Percentiles rank a stretch among this genome's conserved stretches.
These are phyloP conservation scores for Callosobruchus maculatus DNA, from an alignment of 2,888 invertebrate species.

Conservation along the genomic window DNA sequence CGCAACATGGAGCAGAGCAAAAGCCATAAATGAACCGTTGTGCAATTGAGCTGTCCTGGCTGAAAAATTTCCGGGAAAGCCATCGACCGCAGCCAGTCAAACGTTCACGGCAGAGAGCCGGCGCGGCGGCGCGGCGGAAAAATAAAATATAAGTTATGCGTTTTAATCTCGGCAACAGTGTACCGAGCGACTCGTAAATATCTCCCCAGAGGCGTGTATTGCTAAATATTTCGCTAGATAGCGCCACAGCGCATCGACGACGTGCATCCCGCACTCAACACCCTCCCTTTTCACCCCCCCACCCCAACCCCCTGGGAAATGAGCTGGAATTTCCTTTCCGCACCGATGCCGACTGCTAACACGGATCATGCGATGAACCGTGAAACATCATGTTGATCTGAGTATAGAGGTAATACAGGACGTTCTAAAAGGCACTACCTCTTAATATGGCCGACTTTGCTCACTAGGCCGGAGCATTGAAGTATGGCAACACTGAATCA, in stretches of 20 bases:
- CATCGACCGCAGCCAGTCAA: neutral
- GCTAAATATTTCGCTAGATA: slow-evolving; percentile 45
- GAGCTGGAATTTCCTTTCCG: neutral
- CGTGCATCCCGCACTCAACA: neutral
- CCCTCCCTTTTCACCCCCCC: neutral
- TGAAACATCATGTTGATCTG: too few relatives aligned
- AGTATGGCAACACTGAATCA: too few relatives aligned
- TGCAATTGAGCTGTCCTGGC: neutral
- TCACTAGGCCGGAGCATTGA: too few relatives aligned
- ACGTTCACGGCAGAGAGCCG: slow-evolving; percentile 12
- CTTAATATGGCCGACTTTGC: too few relatives aligned
- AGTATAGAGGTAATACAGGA: too few relatives aligned
- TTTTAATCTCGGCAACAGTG: slow-evolving; percentile 48
- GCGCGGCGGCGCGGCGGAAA: slow-evolving; percentile 37
- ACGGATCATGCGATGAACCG: neutral
- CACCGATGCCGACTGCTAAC: neutral
- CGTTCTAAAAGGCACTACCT: too few relatives aligned
- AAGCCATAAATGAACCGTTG: neutral
- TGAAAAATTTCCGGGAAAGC: neutral
- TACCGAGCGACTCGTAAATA: slow-evolving; percentile 45
- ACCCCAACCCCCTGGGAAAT: neutral
- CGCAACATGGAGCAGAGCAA: neutral
- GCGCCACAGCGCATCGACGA: slow-evolving; percentile 30
- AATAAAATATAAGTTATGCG: slow-evolving; percentile 52
- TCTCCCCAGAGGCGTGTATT: slow-evolving; percentile 42